phyloP scores from a whole-genome alignment of 1,140 invertebrate species.

The Penaeus chinensis region DNA sequence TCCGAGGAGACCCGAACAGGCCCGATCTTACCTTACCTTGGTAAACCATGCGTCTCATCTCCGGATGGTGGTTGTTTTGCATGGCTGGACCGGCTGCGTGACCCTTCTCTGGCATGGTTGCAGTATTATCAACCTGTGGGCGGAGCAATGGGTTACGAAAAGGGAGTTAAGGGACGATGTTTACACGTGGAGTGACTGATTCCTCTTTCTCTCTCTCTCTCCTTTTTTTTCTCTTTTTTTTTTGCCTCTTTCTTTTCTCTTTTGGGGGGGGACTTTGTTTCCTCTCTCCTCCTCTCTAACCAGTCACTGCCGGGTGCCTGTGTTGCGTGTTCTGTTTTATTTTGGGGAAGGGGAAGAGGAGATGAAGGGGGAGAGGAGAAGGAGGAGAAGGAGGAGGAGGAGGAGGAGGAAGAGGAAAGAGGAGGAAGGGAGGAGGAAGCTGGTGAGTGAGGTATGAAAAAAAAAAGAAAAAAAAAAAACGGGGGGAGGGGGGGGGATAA shows the following conservation, averaged over 20 bases:
- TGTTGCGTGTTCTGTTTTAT: neutral
- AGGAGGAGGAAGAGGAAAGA: neutral
- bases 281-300: no score
- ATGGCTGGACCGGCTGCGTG: neutral
- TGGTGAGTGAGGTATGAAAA: neutral
- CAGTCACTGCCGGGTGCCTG: no score
- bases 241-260: no score
- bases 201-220: no score
- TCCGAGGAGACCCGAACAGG: no score
- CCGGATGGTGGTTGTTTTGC: conserved; percentile 29
- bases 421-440: neutral
- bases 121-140: conserved; percentile 27
- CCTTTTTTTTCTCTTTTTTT: no score
- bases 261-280: no score
- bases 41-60: conserved; percentile 18
- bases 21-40: conserved; percentile 32
- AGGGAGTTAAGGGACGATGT: neutral
- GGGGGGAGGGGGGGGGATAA: no score
- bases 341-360: neutral
- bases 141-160: conserved; percentile 21
- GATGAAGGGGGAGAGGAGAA: neutral
- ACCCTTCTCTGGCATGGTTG: conserved; percentile 12
- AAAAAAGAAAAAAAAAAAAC: no score
- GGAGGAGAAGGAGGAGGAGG: neutral
- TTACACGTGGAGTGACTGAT: no score